phyloP scores from a whole-genome alignment of 2,113 vertebrate genomes.

The Phalacrocorax pelagicus region DNA sequence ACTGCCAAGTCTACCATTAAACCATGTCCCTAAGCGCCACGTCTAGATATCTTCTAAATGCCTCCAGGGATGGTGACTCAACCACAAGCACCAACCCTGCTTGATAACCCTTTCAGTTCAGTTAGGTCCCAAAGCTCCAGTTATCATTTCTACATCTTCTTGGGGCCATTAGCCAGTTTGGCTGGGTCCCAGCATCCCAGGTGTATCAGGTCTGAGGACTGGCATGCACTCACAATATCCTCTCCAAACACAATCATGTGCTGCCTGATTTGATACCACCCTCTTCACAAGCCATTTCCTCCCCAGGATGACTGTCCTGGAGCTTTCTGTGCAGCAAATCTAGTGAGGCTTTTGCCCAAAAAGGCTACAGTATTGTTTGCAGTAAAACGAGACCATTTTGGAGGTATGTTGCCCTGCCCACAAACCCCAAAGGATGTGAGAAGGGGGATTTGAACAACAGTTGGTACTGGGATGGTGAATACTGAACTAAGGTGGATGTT shows the following conservation, averaged over 20 bases:
- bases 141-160: neutral
- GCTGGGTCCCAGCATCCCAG: neutral
- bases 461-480: neutral
- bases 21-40: neutral
- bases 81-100: no score
- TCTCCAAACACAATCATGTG: neutral
- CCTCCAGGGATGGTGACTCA: neutral
- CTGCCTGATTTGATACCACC: neutral
- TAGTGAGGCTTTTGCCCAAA: neutral
- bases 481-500: neutral
- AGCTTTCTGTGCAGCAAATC: neutral
- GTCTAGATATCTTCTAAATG: accelerated
- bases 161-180: neutral
- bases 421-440: neutral
- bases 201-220: neutral
- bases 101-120: neutral
- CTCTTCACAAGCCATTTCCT: neutral
- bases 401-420: neutral
- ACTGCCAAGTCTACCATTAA: neutral
- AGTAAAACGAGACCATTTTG: neutral
- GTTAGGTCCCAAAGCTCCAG: neutral
- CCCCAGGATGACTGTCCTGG: no score
- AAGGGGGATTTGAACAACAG: neutral
- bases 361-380: neutral
- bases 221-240: no score